These are phyloP conservation scores for Agrypnus murinus DNA, from an alignment of 2,888 invertebrate genomes.

Conservation along the genomic window DNA sequence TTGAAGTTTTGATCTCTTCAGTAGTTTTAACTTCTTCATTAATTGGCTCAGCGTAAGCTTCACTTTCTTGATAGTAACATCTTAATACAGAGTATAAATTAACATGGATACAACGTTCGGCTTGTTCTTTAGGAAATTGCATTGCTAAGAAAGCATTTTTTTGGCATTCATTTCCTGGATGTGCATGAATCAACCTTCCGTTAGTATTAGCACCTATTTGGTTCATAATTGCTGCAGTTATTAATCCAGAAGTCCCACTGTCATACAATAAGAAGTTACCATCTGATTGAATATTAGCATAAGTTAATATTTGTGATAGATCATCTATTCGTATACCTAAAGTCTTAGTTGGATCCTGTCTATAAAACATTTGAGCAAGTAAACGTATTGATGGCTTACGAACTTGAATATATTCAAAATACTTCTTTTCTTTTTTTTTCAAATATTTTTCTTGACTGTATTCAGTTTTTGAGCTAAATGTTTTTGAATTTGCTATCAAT, in stretches of 20 bases:
- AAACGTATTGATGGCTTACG: slow-evolving; percentile 86
- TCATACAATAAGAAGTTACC: slow-evolving; percentile 90
- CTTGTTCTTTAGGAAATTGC: slow-evolving; percentile 84
- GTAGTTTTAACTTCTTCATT: not conserved
- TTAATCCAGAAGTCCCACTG: slow-evolving; percentile 89
- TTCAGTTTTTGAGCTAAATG: slow-evolving; percentile 92
- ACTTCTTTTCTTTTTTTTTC: slow-evolving; percentile 96
- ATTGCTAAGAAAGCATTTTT: slow-evolving; percentile 86
- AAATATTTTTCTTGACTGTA: slow-evolving; percentile 96
- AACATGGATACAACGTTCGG: slow-evolving; percentile 81
- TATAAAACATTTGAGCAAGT: slow-evolving; percentile 89
- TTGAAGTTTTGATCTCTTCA: slow-evolving; percentile 28
- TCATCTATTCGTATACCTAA: slow-evolving; percentile 89
- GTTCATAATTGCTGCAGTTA: slow-evolving; percentile 88
- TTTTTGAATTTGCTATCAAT: slow-evolving; percentile 92
- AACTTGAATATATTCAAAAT: slow-evolving; percentile 88
- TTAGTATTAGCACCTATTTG: slow-evolving; percentile 79
- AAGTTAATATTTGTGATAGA: slow-evolving; percentile 89
- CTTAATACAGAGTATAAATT: slow-evolving; percentile 85
- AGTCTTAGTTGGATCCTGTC: slow-evolving; percentile 84
- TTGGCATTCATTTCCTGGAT: slow-evolving; percentile 87
- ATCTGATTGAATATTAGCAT: slow-evolving; percentile 85
- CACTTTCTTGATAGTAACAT: slow-evolving; percentile 77
- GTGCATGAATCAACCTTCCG: slow-evolving; percentile 83
- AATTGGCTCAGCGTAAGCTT: slow-evolving; percentile 34